These are phyloP conservation scores for Bibio marci DNA, from an alignment of 2,888 invertebrate species.

Conservation along the genomic window DNA sequence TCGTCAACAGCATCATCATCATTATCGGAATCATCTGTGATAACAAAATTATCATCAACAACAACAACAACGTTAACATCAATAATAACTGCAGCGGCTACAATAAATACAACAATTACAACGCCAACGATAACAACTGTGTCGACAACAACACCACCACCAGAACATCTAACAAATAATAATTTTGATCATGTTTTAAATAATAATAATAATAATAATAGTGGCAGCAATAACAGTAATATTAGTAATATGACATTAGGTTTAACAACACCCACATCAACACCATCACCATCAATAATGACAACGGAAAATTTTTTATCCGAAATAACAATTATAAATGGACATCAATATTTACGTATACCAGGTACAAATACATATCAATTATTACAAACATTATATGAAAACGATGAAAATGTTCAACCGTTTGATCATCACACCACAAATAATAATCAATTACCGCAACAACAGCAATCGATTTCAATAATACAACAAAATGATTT, in stretches of 20 bases:
- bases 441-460: slow-evolving; percentile 27
- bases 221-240: too few species aligned
- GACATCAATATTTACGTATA: slow-evolving; percentile 40
- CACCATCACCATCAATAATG: slow-evolving; percentile 13
- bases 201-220: slow-evolving; percentile 22
- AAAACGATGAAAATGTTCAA: slow-evolving; percentile 43
- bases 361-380: slow-evolving; percentile 44
- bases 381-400: slow-evolving; percentile 37
- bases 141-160: slow-evolving; percentile 3
- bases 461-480: too few species aligned
- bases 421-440: slow-evolving; percentile 17
- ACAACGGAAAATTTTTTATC: slow-evolving; percentile 21
- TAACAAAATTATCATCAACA: slow-evolving; percentile 7
- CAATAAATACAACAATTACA: too few species aligned
- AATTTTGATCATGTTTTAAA: slow-evolving; percentile 20
- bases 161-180: slow-evolving; percentile 13
- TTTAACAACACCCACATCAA: slow-evolving; percentile 10
- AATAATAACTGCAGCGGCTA: slow-evolving; percentile 4
- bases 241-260: too few species aligned
- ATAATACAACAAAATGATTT: slow-evolving; percentile 22
- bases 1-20: slow-evolving; percentile 11
- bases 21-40: slow-evolving; percentile 5
- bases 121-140: background rate
- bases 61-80: slow-evolving; percentile 14
- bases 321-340: slow-evolving; percentile 27